These are phyloP conservation scores for Lysandra bellargus DNA, from an alignment of 2,888 invertebrate species.

Conservation along the genomic window DNA sequence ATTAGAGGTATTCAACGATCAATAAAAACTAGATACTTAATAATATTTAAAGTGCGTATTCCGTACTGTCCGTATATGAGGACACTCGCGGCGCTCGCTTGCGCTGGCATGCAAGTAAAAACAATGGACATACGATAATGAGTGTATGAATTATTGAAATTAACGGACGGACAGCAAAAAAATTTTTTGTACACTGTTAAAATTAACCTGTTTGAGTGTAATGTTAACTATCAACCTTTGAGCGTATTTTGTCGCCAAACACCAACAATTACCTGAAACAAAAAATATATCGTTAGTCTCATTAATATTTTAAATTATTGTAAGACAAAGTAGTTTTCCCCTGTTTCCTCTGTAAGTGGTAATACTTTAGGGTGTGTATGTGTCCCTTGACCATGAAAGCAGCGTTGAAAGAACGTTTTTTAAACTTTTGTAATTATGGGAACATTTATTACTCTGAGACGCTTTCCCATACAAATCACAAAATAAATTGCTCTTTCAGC, in stretches of 20 bases:
- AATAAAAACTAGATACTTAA: constrained; percentile 25
- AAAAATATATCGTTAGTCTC: not conserved
- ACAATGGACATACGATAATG: constrained; percentile 2
- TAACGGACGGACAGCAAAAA: not conserved
- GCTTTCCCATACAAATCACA: too few species aligned
- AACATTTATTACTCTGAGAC: too few species aligned
- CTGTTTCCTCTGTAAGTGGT: not conserved
- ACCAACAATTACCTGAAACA: not conserved
- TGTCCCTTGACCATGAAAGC: too few species aligned
- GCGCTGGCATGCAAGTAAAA: constrained; percentile 7
- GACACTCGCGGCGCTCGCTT: not conserved
- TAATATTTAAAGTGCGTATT: constrained; percentile 4
- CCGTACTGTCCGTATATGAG: not conserved
- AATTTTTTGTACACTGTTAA: not conserved
- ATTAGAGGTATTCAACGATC: constrained; percentile 28
- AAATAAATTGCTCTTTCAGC: too few species aligned
- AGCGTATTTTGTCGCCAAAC: not conserved
- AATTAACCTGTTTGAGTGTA: not conserved
- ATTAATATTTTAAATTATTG: too few species aligned
- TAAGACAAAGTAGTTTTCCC: not conserved
- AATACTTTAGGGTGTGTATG: too few species aligned
- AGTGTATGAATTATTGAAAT: not conserved
- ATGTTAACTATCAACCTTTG: not conserved
- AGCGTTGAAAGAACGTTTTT: too few species aligned
- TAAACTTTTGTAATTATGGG: too few species aligned